A percentile compares a stretch with the other conserved stretches of the same genome.
These are phyloP conservation scores for Trimorus sp. DNA, from an alignment of 2,888 invertebrate genomes.

Conservation along the genomic window DNA sequence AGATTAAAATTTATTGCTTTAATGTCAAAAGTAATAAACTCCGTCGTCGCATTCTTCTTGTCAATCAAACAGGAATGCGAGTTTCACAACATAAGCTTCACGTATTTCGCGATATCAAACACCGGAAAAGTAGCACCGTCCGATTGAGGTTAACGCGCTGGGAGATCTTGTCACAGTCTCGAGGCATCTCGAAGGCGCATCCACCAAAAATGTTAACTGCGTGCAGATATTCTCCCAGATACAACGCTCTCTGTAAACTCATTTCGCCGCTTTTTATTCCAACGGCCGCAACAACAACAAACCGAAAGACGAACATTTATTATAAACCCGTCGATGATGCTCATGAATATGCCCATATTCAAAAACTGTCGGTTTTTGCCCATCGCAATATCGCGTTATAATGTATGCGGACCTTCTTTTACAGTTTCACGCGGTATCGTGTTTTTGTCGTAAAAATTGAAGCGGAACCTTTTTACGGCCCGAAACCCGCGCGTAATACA, in stretches of 20 bases:
- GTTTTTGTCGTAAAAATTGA: too few species aligned
- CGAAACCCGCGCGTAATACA: constrained; percentile 23
- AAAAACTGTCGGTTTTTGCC: too few species aligned
- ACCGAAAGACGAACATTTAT: background rate
- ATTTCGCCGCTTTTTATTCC: background rate
- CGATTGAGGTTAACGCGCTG: constrained; percentile 55
- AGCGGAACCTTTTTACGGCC: background rate
- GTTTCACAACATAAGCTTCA: constrained; percentile 37
- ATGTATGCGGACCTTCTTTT: too few species aligned
- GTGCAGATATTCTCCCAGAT: constrained; percentile 9
- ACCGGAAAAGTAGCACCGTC: constrained; percentile 61
- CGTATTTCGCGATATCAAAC: constrained; percentile 37
- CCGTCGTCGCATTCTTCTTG: constrained; percentile 30
- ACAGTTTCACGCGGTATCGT: too few species aligned
- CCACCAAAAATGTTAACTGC: constrained; percentile 31
- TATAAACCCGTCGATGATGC: too few species aligned
- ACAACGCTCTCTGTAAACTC: background rate
- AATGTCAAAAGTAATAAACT: constrained; percentile 28
- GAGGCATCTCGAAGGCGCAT: constrained; percentile 32
- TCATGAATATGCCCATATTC: too few species aligned
- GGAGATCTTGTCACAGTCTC: constrained; percentile 49
- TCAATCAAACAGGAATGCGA: constrained; percentile 44
- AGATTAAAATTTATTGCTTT: constrained; percentile 19
- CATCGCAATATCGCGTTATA: too few species aligned
- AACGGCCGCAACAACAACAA: background rate